Percentiles rank a stretch among this genome's conserved stretches.
phyloP scores from a whole-genome alignment of 2,888 invertebrate species.

The Mechanitis mazaeus region DNA sequence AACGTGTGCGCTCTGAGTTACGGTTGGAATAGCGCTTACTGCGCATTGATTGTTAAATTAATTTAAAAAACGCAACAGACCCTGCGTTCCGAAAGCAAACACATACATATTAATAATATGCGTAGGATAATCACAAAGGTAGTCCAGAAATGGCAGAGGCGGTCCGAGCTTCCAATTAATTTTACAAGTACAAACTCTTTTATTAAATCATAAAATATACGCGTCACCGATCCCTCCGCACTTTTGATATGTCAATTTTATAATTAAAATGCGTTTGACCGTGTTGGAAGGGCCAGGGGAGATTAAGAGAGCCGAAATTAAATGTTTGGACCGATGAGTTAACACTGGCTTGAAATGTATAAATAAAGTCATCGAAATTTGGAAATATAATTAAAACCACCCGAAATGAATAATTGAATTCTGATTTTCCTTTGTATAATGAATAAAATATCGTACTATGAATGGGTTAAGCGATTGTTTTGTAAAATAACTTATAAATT shows the following conservation, averaged over 20 bases:
- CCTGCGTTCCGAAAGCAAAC: conserved; percentile 59
- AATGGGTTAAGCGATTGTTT: background rate
- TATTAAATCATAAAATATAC: conserved; percentile 71
- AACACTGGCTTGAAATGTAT: conserved; percentile 52
- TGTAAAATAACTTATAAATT: background rate
- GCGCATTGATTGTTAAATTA: conserved; percentile 42
- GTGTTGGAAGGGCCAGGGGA: conserved; percentile 51
- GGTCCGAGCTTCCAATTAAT: conserved; percentile 56
- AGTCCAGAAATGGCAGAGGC: conserved; percentile 51
- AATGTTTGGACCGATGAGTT: conserved; percentile 52
- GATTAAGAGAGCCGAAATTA: conserved; percentile 65
- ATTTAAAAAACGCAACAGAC: conserved; percentile 53
- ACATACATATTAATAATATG: conserved; percentile 59
- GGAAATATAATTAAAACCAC: conserved; percentile 62
- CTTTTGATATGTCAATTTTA: conserved; percentile 73
- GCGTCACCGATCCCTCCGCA: conserved; percentile 43
- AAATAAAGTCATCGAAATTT: conserved; percentile 55
- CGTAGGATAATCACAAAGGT: conserved; percentile 63
- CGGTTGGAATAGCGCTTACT: conserved; percentile 29
- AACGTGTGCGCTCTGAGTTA: conserved; percentile 10
- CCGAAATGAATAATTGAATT: conserved; percentile 52
- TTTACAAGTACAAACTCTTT: conserved; percentile 67
- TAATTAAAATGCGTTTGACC: conserved; percentile 76
- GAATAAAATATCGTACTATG: background rate
- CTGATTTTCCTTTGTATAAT: conserved; percentile 10